Evolutionary conservation across 2,797 vertebrate genomes (phyloP), one percentile per base, ranked within the genome.

Genomic region (Liparis tanakae): DNA sequence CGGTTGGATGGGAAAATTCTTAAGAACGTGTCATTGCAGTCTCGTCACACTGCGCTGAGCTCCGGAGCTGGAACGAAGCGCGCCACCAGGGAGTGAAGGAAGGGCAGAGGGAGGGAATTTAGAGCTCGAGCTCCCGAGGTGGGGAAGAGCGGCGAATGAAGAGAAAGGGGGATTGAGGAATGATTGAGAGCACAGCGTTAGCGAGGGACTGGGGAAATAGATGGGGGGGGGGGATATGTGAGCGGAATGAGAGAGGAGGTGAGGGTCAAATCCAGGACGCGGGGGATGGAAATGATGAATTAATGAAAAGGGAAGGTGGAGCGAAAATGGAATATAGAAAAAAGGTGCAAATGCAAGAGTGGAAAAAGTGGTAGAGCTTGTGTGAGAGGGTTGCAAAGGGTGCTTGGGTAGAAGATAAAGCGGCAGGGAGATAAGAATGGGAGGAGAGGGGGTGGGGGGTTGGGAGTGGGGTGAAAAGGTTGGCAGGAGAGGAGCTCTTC

Each of bases 241-340:
- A 76, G 67, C 2, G 9, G 84, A 88, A 74, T 63, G 58, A 80
- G 72, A 77, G 76, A 77, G 78, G 80, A 76, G 81, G 79, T 72
- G 80, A 86, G 91, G 91, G 91, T 89, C 85, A 88, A 78, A 88
- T 70, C 39, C 72, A 37, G 90, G 84, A 83, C 83, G 20, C 48
- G 0, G 25, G 67, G 79, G 83, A 82, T 88, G 73, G 82, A 87
- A 90, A 85, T 87, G 84, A 90, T 87, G 74, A 92, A 90, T 91
- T 86, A 85, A 89, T 88, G 81, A 83, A 62, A 74, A 76, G 80
- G 71, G 46, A 78, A 78, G 67, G 60, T 76, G 71, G 66, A 64
- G 76, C 58, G 81, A 81, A 89, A 89, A 89, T 83, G 78, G 74
- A 78, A 67, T 78, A 34, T 70, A 44, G 74, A 80, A 77, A 65